Evolutionary conservation across 2,797 vertebrate genomes (phyloP), one percentile per base, ranked within the genome.

Genomic region (Galagoides demidoff): DNA sequence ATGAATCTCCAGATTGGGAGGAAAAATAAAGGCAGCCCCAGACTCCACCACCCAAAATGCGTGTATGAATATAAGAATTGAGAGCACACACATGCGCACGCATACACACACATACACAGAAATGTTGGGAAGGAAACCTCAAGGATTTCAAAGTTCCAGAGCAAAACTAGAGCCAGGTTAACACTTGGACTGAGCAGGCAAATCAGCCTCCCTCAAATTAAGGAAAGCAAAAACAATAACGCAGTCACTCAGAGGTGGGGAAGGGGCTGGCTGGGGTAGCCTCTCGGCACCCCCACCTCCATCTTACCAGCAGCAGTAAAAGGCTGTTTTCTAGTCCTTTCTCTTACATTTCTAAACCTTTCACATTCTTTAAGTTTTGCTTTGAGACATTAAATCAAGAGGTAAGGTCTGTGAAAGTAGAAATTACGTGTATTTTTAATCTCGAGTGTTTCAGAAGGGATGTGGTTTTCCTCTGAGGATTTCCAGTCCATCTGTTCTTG

Each of bases 381-480:
- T 82, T 34, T 74, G 70, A 96, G 29, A 86, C 7, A 23, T 10
- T 12, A 49, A 71, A 61, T 49, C 57, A 66, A 79, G 57, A 61
- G 39, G 17, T 14, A 22, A 87, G 49, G n/a, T 55, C 20, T 78
- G 25, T 4, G 8, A 19, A 92, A 84, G 4, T 34, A 39, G 76
- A 71, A 71, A 55, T 34, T 2, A 1, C 22, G 5, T 31, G 25
- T 34, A 45, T 45, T 73, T 87, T 68, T 66, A 27, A 68, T 20
- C 31, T 6, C n/a, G 82, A 94, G 74, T 49, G 81, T 92, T 87
- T 78, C 10, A 34, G 61, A 71, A 96, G 78, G 90, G 20, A 92
- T 3, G 7, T 11, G 19, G 7, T 39, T 92, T 88, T 77, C 66
- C 78, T 85, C 19, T 52, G 27, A 57, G 86, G 63, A 55, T 52